These are phyloP conservation scores for Xiphophorus birchmanni DNA, from an alignment of 2,797 vertebrate genomes.

Conservation along the genomic window DNA sequence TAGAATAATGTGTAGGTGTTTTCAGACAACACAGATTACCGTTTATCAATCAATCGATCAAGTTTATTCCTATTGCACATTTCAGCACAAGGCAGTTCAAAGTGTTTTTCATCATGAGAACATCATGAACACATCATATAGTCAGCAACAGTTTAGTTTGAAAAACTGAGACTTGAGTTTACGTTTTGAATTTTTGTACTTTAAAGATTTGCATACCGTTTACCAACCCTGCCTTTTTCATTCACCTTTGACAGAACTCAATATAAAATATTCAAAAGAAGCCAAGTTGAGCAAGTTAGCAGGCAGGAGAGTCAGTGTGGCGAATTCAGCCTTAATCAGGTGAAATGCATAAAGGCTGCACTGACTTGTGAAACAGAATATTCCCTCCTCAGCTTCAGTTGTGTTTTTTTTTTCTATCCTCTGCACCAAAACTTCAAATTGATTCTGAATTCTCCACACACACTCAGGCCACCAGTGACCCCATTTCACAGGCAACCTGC, in stretches of 20 bases:
- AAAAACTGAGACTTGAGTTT: neutral
- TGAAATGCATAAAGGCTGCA: constrained; percentile 19
- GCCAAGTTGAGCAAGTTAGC: neutral
- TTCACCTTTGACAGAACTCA: neutral
- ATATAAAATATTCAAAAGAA: neutral
- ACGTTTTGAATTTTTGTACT: neutral
- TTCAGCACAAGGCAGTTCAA: too few relatives aligned
- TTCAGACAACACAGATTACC: neutral
- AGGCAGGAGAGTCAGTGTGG: neutral
- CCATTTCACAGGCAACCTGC: constrained; percentile 42
- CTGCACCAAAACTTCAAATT: constrained; percentile 49
- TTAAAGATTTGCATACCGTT: neutral
- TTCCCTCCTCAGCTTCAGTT: constrained; percentile 3
- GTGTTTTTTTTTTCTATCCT: constrained; percentile 12
- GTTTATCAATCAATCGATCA: too few relatives aligned
- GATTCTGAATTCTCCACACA: constrained; percentile 41
- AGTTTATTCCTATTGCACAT: too few relatives aligned
- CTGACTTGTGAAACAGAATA: constrained; percentile 19
- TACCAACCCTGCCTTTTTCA: neutral
- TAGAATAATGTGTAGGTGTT: neutral
- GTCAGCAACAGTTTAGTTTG: too few relatives aligned
- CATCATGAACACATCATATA: too few relatives aligned
- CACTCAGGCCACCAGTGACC: constrained; percentile 42
- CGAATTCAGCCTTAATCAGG: constrained; percentile 16
- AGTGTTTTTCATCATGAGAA: too few relatives aligned